phyloP scores from a whole-genome alignment of 2,113 vertebrate genomes.

The Melanocharis versteri region DNA sequence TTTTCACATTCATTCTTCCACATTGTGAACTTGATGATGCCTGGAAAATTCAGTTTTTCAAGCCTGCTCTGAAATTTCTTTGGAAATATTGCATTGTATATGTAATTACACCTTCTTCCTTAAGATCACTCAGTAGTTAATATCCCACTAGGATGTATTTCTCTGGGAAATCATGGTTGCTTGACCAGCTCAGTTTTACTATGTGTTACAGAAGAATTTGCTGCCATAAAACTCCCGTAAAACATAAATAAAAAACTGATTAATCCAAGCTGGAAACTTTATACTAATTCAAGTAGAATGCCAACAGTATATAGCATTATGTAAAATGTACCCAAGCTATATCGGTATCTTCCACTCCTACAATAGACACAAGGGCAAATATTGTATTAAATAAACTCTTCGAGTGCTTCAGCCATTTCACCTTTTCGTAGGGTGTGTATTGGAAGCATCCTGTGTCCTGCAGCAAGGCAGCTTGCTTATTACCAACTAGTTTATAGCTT shows the following conservation, averaged over 20 bases:
- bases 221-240: not conserved
- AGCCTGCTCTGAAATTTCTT: not conserved
- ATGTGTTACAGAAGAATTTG: not conserved
- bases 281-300: not conserved
- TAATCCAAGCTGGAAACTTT: not conserved
- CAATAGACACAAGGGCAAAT: not conserved
- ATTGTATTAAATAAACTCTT: not conserved
- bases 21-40: not conserved
- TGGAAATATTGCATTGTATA: not conserved
- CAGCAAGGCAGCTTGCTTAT: not conserved
- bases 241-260: not conserved
- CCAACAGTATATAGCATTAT: not conserved
- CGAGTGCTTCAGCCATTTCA: not conserved
- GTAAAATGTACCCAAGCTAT: not conserved
- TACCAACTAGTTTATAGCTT: not conserved
- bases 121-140: not conserved
- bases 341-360: not conserved
- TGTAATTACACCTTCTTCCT: not conserved
- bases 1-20: not conserved
- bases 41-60: conserved; percentile 27
- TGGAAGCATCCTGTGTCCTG: not conserved
- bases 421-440: not conserved
- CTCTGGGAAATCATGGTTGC: not conserved
- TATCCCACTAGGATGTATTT: not conserved
- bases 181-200: conserved; percentile 15